phyloP scores from a whole-genome alignment of 1,140 invertebrate genomes.

The Sitophilus oryzae region DNA sequence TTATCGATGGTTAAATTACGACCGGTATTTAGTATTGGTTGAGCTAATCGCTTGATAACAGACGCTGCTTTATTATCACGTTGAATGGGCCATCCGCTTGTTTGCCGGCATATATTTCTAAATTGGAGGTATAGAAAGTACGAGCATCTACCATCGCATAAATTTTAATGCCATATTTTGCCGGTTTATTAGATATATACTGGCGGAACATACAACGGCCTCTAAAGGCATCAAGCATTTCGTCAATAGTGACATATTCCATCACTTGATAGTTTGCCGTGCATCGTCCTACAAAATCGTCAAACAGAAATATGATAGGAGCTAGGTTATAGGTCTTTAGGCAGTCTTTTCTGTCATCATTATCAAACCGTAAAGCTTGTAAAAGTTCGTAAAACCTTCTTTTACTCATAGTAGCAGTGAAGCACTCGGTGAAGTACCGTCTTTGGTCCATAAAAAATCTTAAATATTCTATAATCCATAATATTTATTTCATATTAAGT shows the following conservation, averaged over 20 bases:
- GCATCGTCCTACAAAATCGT: too few relatives aligned
- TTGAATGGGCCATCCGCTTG: slow-evolving; percentile 1
- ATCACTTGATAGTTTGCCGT: too few relatives aligned
- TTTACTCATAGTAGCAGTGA: too few relatives aligned
- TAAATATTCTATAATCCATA: too few relatives aligned
- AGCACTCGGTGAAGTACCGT: too few relatives aligned
- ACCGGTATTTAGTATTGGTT: neutral
- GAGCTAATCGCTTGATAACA: slow-evolving; percentile 3
- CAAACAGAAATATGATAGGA: too few relatives aligned
- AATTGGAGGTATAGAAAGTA: slow-evolving; percentile 2
- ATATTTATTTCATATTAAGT: too few relatives aligned
- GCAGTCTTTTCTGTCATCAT: too few relatives aligned
- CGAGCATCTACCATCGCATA: slow-evolving; percentile 3
- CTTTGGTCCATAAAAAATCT: too few relatives aligned
- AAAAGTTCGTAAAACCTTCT: too few relatives aligned
- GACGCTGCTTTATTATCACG: neutral
- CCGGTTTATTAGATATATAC: slow-evolving; percentile 7
- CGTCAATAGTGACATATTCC: slow-evolving; percentile 9
- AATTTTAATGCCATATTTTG: slow-evolving; percentile 16
- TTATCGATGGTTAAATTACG: slow-evolving; percentile 9
- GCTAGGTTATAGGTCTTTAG: too few relatives aligned
- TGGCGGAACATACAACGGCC: slow-evolving; percentile 11
- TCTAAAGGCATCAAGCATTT: slow-evolving; percentile 9
- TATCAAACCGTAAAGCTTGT: too few relatives aligned
- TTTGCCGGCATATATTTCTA: slow-evolving; percentile 2